These are phyloP conservation scores for Phasia obesa DNA, from an alignment of 2,888 invertebrate genomes.

Conservation along the genomic window DNA sequence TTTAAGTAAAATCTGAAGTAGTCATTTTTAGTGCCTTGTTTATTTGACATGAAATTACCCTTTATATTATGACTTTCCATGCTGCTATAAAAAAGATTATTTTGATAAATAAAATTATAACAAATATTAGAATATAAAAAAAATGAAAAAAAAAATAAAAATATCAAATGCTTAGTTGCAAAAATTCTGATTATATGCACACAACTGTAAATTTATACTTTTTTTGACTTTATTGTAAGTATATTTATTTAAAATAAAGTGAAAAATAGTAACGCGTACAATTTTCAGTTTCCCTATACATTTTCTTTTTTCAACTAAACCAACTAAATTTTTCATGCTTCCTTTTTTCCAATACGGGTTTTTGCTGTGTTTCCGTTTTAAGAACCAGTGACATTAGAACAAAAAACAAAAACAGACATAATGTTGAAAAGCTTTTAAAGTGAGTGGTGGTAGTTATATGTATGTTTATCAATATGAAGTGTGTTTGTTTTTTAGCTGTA, in stretches of 20 bases:
- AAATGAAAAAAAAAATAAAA: not conserved
- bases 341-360: not conserved
- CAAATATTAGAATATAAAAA: not conserved
- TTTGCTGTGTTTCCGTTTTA: not conserved
- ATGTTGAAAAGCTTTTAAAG: slow-evolving; percentile 76
- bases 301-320: slow-evolving; percentile 39
- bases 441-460: slow-evolving; percentile 1
- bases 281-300: slow-evolving; percentile 51
- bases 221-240: slow-evolving; percentile 1
- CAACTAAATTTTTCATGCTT: slow-evolving; percentile 28
- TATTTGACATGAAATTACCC: too few species aligned
- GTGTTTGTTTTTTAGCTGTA: slow-evolving; percentile 27
- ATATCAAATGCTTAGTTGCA: too few species aligned
- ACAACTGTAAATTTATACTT: not conserved
- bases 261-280: slow-evolving; percentile 44
- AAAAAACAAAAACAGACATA: slow-evolving; percentile 74
- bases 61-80: too few species aligned
- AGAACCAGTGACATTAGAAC: slow-evolving; percentile 37
- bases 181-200: too few species aligned
- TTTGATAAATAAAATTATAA: too few species aligned
- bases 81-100: too few species aligned
- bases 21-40: too few species aligned
- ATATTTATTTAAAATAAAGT: slow-evolving; percentile 50
- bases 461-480: not conserved
- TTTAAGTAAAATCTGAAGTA: too few species aligned